phyloP scores from a whole-genome alignment of 1,140 invertebrate species.

The Lepidurus arcticus region DNA sequence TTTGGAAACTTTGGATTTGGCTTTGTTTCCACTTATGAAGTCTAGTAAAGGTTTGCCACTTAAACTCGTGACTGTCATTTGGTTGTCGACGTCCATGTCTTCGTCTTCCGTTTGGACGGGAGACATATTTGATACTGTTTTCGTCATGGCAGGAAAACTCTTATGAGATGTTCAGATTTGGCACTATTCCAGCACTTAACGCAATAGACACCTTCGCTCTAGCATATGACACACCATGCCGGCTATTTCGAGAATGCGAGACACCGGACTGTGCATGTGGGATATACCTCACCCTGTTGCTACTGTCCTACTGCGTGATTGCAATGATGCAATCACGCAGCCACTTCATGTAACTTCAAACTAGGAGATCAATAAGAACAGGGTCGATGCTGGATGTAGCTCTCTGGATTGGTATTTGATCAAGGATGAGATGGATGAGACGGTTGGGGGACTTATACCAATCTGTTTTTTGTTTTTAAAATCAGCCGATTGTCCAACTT shows the following conservation, averaged over 20 bases:
- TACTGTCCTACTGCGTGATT: neutral
- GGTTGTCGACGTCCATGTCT: neutral
- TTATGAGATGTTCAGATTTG: neutral
- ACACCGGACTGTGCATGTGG: neutral
- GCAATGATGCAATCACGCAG: slow-evolving; percentile 2
- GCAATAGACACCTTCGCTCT: neutral
- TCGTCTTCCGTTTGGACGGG: neutral
- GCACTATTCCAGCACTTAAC: neutral
- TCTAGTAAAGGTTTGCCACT: neutral
- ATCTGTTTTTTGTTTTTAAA: too few species aligned
- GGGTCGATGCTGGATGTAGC: neutral
- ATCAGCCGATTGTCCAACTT: too few species aligned
- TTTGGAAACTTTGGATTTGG: neutral
- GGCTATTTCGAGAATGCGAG: neutral
- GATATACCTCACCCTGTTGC: neutral
- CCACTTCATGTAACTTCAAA: slow-evolving; percentile 1
- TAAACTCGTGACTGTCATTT: slow-evolving; percentile 4
- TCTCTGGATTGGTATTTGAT: neutral
- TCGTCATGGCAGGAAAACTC: neutral
- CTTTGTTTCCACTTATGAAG: neutral
- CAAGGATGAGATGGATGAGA: too few species aligned
- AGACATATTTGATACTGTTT: neutral
- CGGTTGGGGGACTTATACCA: too few species aligned
- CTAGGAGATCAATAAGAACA: neutral
- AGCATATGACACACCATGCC: neutral